Conservation (phyloP, 2,797 vertebrate species). For the Erpetoichthys calabaricus region DNA sequence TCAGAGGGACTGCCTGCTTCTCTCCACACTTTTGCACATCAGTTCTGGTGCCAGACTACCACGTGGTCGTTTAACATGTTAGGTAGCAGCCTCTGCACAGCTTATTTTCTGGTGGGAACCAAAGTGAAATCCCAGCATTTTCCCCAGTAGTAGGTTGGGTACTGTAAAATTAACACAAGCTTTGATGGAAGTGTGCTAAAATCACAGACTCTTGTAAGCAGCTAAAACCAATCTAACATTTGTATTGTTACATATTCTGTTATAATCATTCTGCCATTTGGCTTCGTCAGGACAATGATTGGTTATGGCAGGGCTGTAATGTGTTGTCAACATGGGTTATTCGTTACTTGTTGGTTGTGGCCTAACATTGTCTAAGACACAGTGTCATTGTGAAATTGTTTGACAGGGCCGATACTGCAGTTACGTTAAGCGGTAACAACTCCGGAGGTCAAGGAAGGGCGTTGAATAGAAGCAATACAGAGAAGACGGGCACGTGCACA, state of each 20-base stretch:
- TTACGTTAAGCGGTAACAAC: constrained; percentile 31
- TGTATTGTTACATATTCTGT: constrained; percentile 26
- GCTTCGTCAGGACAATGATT: constrained; percentile 36
- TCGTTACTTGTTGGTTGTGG: constrained; percentile 34
- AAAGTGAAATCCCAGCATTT: no score
- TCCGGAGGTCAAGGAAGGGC: constrained; percentile 32
- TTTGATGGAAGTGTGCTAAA: neutral
- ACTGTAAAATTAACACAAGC: no score
- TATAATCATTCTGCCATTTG: constrained; percentile 39
- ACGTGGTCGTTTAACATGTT: no score
- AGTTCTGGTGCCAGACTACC: no score
- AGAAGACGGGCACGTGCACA: constrained; percentile 2
- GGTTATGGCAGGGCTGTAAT: constrained; percentile 56
- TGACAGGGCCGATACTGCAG: constrained; percentile 34
- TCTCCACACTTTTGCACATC: no score
- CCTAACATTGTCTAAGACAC: constrained; percentile 33
- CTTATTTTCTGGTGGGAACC: no score
- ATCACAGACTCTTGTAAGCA: constrained; percentile 17
- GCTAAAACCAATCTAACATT: constrained; percentile 33
- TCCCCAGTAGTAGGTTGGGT: no score
- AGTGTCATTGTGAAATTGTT: constrained; percentile 34
- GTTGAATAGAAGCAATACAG: constrained; percentile 11
- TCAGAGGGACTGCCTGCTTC: no score
- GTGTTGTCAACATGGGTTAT: constrained; percentile 53
- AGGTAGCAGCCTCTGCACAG: no score